Evolutionary conservation across 2,888 invertebrate species (phyloP).

Genomic region (Tinea pellionella): DNA sequence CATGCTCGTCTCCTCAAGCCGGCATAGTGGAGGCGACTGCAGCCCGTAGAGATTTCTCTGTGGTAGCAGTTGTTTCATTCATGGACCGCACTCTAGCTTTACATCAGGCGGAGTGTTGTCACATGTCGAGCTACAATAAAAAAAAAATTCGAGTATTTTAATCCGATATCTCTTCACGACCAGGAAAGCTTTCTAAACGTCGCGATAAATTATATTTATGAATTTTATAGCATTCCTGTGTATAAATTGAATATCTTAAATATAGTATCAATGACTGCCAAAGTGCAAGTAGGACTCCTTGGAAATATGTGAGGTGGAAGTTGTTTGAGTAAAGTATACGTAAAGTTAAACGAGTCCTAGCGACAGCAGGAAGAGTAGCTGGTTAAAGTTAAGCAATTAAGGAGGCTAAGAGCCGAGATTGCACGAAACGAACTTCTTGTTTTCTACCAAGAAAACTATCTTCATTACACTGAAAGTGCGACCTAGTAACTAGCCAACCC

Average conservation of each 20-base stretch:
- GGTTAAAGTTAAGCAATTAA: conserved; percentile 64
- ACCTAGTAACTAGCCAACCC: conserved; percentile 9
- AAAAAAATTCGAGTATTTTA: too few species aligned
- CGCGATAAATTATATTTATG: too few species aligned
- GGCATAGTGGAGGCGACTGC: too few species aligned
- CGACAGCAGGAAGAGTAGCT: conserved; percentile 42
- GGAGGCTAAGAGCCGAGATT: conserved; percentile 54
- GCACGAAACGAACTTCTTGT: conserved; percentile 55
- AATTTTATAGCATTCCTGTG: too few species aligned
- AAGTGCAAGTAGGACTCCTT: not conserved
- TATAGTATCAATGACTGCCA: not conserved
- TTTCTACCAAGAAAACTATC: conserved; percentile 60
- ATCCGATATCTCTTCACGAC: too few species aligned
- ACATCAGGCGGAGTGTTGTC: too few species aligned
- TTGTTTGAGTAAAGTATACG: conserved; percentile 31
- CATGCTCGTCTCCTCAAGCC: too few species aligned
- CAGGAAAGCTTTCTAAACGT: too few species aligned
- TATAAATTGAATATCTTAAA: not conserved
- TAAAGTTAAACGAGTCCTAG: conserved; percentile 46
- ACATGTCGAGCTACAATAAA: too few species aligned
- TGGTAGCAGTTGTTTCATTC: too few species aligned
- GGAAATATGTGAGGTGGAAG: conserved; percentile 13
- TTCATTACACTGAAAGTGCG: conserved; percentile 45
- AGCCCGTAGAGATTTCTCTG: too few species aligned
- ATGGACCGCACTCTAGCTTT: too few species aligned